phyloP scores from a whole-genome alignment of 2,797 vertebrate species.

The Heliangelus exortis region DNA sequence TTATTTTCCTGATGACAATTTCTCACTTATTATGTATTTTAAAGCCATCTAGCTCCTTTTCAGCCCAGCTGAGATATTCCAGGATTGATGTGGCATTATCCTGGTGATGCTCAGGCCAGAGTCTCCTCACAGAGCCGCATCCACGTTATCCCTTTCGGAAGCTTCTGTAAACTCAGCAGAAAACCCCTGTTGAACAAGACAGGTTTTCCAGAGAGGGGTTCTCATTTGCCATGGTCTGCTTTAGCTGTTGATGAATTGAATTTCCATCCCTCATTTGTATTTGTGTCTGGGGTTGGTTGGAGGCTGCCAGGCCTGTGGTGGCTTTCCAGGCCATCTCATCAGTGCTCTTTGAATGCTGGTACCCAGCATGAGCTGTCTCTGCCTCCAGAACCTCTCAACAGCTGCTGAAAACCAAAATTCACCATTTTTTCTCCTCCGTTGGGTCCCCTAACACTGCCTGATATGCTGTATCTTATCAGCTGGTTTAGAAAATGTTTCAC shows the following conservation, averaged over 20 bases:
- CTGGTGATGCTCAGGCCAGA: not conserved
- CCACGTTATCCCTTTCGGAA: not conserved
- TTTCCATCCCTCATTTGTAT: not conserved
- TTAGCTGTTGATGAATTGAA: not conserved
- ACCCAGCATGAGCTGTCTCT: not conserved
- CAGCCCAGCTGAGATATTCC: not conserved
- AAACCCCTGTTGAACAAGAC: constrained; percentile 14
- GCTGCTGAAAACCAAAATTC: not conserved
- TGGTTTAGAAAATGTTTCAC: not conserved
- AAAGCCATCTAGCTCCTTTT: not conserved
- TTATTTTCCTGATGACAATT: not conserved
- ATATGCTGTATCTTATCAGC: not conserved
- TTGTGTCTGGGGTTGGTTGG: not conserved
- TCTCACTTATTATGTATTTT: not conserved
- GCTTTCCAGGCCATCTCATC: not conserved
- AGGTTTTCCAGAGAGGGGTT: not conserved
- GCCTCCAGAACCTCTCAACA: not conserved
- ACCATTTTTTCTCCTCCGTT: not conserved
- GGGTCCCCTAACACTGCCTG: not conserved
- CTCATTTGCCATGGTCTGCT: not conserved
- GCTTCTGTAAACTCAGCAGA: not conserved
- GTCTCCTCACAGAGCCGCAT: not conserved
- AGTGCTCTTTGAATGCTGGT: not conserved
- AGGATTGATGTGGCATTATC: not conserved
- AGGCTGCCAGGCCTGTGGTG: not conserved